Evolutionary conservation across 2,113 vertebrate genomes (phyloP), one percentile per base, ranked within the genome.

Genomic region (Megaceryle torquata): DNA sequence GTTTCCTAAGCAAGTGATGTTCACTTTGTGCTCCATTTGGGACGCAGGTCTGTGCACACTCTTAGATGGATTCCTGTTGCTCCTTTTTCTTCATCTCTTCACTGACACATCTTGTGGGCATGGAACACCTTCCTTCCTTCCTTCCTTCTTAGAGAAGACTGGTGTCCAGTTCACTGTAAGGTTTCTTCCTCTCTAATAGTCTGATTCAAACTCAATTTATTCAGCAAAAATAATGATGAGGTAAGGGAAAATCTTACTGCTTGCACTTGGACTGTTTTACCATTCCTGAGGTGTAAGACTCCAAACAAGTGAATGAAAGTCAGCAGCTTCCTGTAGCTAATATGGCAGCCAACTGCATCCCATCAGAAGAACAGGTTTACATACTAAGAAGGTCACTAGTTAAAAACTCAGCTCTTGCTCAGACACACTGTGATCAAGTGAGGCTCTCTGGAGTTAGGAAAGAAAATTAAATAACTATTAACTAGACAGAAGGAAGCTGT

Each of bases 111-210:
- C 12, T 19, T 5, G 5, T 11, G 13, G 84, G 8, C 33, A 54
- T 0, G 0, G 7, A 10, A 12, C 3, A 15, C 35, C 22, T 56
- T 80, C 37, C 15, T 53, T 37, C 37, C 15, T 53, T 37, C 37
- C 37, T 37, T 76, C 44, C 35, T 59, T 43, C 68, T 61, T 21
- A 37, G 0, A 25, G 50, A 68, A 76, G 41, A 9, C 12, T 61
- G 43, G 10, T 0, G 1, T 43, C n/a, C 61, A 53, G 44, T 24
- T 50, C 51, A 53, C 33, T 4, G 0, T 4, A 16, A 25, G 7
- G 9, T 50, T 88, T 86, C 85, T 79, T 72, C 21, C 20, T 35
- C 26, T 88, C 70, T 11, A n/a, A 46, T 24, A 64, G 6, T 79
- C 39, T 64, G 12, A 50, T 37, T 41, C 70, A 82, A 75, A 61